These are phyloP conservation scores for Pseudorectes ferrugineus DNA, from an alignment of 2,113 vertebrate species.

Conservation along the genomic window DNA sequence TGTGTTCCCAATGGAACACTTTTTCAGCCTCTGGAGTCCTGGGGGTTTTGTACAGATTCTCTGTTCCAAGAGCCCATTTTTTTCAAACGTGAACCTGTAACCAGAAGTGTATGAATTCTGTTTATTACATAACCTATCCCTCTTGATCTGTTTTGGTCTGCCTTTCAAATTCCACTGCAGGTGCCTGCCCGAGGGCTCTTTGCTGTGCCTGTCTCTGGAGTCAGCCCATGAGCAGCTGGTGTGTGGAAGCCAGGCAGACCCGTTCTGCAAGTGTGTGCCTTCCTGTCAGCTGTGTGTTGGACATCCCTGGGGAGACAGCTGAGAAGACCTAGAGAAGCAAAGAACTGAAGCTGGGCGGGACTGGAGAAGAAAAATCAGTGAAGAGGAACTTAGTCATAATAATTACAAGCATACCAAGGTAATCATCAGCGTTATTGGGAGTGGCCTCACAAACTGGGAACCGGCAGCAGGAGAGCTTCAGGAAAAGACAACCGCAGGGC, in stretches of 20 bases:
- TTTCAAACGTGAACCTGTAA: rapidly evolving
- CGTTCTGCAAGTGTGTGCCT: not conserved
- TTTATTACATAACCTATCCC: not conserved
- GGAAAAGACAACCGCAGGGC: not conserved
- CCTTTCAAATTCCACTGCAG: not conserved
- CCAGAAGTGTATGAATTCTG: not conserved
- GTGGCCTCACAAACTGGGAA: not conserved
- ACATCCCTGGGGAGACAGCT: not conserved
- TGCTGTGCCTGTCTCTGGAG: not conserved
- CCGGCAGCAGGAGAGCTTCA: not conserved
- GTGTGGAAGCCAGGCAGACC: not conserved
- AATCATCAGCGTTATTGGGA: not conserved
- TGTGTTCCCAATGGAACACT: not conserved
- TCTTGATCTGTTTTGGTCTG: not conserved
- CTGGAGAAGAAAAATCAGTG: not conserved
- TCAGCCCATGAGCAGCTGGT: not conserved
- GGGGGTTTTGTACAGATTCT: not conserved
- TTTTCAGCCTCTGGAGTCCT: not conserved
- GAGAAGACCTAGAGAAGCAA: not conserved
- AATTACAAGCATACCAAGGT: not conserved
- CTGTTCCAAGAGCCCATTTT: not conserved
- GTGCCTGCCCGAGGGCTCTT: not conserved
- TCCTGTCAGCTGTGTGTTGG: not conserved
- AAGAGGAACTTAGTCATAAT: not conserved
- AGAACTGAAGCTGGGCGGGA: not conserved